Evolutionary conservation across 2,797 vertebrate genomes (phyloP).

Genomic region (Girardinus metallicus): DNA sequence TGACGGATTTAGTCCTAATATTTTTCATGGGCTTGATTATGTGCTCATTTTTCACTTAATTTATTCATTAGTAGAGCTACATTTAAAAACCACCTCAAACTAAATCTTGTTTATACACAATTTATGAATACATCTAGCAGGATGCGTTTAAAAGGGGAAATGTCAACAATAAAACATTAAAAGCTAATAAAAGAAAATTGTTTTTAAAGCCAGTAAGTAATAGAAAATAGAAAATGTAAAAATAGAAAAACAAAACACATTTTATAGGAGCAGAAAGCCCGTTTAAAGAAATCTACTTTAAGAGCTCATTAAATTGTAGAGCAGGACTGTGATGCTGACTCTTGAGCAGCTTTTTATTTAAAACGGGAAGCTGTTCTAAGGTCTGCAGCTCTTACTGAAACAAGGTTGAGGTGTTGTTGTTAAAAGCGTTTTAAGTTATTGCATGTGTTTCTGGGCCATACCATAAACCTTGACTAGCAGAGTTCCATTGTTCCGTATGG

Average conservation of each 20-base stretch:
- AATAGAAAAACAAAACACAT: background rate
- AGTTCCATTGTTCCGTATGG: slow-evolving; percentile 1
- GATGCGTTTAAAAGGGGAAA: background rate
- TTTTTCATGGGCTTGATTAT: background rate
- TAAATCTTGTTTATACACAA: background rate
- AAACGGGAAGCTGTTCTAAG: no score
- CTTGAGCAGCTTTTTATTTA: background rate
- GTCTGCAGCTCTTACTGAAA: no score
- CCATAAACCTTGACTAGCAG: slow-evolving; percentile 11
- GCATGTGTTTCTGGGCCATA: background rate
- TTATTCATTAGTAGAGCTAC: background rate
- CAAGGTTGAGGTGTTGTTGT: background rate
- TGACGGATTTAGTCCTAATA: background rate
- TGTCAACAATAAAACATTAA: background rate
- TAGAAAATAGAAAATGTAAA: no score
- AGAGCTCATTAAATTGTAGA: background rate
- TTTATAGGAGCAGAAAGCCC: background rate
- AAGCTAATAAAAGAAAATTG: background rate
- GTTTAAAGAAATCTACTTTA: background rate
- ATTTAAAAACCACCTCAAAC: background rate
- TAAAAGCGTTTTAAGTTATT: slow-evolving; percentile 1
- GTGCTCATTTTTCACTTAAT: background rate
- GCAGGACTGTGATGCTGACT: background rate
- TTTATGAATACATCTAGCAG: background rate
- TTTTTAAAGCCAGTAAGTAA: no score